Percentiles rank a stretch among this genome's conserved stretches.
Evolutionary conservation across 2,113 vertebrate species (phyloP).

Genomic region (Heterotilapia buettikoferi): DNA sequence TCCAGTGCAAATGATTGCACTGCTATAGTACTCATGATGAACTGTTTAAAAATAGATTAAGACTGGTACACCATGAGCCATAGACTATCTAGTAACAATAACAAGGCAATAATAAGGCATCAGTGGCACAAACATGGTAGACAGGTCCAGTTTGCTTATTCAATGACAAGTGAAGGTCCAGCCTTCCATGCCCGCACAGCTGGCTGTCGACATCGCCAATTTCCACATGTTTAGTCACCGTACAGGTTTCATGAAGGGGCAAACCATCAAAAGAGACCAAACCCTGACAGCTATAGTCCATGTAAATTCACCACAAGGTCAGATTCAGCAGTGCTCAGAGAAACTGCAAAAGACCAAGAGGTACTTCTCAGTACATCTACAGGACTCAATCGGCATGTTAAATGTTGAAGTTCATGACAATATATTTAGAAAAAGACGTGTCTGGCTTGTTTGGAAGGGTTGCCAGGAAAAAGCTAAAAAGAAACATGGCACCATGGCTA

Average conservation of each 20-base stretch:
- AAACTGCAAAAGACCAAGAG: background rate
- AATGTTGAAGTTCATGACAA: background rate
- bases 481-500: background rate
- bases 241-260: background rate
- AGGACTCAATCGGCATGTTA: background rate
- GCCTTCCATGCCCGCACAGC: background rate
- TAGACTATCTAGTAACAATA: background rate
- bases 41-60: background rate
- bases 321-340: background rate
- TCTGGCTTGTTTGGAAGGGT: background rate
- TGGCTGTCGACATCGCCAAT: background rate
- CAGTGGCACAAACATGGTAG: background rate
- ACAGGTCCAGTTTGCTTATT: background rate
- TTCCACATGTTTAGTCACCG: background rate
- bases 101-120: background rate
- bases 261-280: background rate
- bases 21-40: background rate
- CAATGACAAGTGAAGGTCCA: background rate
- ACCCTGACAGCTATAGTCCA: background rate
- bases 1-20: background rate
- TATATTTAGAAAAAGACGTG: rapidly evolving
- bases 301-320: background rate
- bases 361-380: background rate
- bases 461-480: background rate
- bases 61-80: background rate